Evolutionary conservation across 2,888 invertebrate species (phyloP).

Genomic region (Drosophila mercatorum): DNA sequence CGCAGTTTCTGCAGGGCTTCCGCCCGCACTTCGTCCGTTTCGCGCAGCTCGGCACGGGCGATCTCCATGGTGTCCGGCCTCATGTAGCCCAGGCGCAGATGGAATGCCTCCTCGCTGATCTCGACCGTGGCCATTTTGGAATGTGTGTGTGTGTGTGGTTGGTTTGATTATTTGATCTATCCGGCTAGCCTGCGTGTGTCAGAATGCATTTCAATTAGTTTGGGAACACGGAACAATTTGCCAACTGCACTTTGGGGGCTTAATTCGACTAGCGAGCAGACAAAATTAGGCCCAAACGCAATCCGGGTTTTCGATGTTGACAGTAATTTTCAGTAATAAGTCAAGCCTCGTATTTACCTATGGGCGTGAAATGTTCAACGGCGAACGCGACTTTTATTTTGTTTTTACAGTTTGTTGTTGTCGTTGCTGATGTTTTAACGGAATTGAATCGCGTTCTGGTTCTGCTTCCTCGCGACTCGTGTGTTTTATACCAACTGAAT

Average conservation of each 20-base stretch:
- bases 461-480: slow-evolving; percentile 73
- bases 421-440: slow-evolving; percentile 36
- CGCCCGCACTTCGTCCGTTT: slow-evolving; percentile 89
- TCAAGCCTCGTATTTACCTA: slow-evolving; percentile 60
- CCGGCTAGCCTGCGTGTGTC: slow-evolving; percentile 58
- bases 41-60: slow-evolving; percentile 88
- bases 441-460: slow-evolving; percentile 54
- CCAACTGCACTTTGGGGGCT: slow-evolving; percentile 37
- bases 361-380: slow-evolving; percentile 43
- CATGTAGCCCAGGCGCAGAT: slow-evolving; percentile 87
- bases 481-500: slow-evolving; percentile 77
- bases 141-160: slow-evolving; percentile 1
- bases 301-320: slow-evolving; percentile 24
- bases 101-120: slow-evolving; percentile 85
- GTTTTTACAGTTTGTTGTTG: slow-evolving; percentile 15
- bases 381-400: slow-evolving; percentile 10
- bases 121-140: slow-evolving; percentile 78
- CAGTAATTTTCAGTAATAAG: slow-evolving; percentile 51
- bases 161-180: slow-evolving; percentile 13
- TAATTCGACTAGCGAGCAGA: slow-evolving; percentile 22
- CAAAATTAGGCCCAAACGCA: slow-evolving; percentile 9
- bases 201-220: slow-evolving; percentile 49
- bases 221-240: slow-evolving; percentile 34
- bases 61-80: slow-evolving; percentile 86
- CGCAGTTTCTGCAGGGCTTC: slow-evolving; percentile 87